Evolutionary conservation across 2,113 vertebrate species (phyloP), one percentile per base, ranked within the genome.

Genomic region (Danionella cerebrum): DNA sequence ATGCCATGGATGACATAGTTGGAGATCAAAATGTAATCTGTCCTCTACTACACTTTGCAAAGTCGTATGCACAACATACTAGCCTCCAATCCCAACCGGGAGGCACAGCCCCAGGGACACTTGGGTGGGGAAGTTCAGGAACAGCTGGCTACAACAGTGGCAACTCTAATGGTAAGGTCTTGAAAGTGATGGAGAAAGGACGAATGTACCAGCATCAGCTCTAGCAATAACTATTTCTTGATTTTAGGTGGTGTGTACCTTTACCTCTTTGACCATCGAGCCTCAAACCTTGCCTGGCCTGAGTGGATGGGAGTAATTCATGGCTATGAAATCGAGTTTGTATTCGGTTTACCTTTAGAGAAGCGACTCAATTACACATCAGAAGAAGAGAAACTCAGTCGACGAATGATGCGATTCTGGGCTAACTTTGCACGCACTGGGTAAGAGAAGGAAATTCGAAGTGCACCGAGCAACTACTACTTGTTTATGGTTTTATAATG

Each of bases 231-330:
- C 10, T 10, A n/a, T 29, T 3, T 39, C 4, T 25, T 13, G 6
- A 38, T 14, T 31, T 9, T 52, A 89, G 83, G 75, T 27, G 80
- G 76, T 0, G 76, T 94, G 8, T 96, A 89, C 71, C 84, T 91
- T 13, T 97, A 95, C 72, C 62, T 91, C 57, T 97, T 97, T 16
- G 91, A 97, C 53, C 94, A 97, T 65, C 87, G 91, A 2, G 92
- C 94, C 0, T 96, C 94, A 55, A 96, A 93, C 29, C 60, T 97
- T 57, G 84, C 80, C 25, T 97, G 93, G 94, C 94, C 94, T 0
- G 89, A 87, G 36, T 97, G 94, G 94, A 97, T 97, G 94, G 94
- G 94, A 1, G 94, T 97, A 12, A 91, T 95, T 12, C 94, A 96
- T 1, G 94, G 94, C 66, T 97, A 97, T 21, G 94, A 97, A 80